phyloP scores from a whole-genome alignment of 2,113 vertebrate genomes.

The Numenius arquata region DNA sequence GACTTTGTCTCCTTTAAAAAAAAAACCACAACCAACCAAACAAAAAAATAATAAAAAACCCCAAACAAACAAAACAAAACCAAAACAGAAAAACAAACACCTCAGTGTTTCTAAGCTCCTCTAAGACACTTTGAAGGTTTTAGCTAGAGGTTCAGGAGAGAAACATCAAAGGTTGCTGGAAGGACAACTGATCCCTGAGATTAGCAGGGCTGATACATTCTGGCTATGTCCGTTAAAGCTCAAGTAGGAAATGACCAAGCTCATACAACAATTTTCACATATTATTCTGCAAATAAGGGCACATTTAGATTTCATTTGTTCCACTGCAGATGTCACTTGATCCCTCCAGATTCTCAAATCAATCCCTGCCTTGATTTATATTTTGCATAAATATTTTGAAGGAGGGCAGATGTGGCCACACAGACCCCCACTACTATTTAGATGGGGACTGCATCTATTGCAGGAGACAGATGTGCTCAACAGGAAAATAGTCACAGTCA shows the following conservation, averaged over 20 bases:
- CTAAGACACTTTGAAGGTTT: neutral
- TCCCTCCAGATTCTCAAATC: neutral
- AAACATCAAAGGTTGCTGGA: neutral
- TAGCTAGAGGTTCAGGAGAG: neutral
- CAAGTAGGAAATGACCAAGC: neutral
- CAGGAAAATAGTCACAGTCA: neutral
- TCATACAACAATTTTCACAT: neutral
- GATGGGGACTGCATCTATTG: neutral
- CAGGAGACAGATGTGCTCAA: neutral
- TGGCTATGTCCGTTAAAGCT: neutral
- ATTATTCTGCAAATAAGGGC: neutral
- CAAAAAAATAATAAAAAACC: neutral
- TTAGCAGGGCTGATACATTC: neutral
- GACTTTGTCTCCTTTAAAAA: neutral
- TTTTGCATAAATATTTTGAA: slow-evolving; percentile 37
- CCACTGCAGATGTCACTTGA: neutral
- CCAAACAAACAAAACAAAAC: neutral
- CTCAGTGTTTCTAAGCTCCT: neutral
- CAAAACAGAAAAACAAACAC: neutral
- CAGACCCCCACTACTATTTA: neutral
- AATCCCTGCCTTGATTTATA: neutral
- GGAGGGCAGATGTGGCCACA: neutral
- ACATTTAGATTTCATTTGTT: neutral
- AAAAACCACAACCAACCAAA: accelerated
- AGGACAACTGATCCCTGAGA: neutral